Conservation (phyloP, 2,888 invertebrate species). For the Thera britannica region DNA sequence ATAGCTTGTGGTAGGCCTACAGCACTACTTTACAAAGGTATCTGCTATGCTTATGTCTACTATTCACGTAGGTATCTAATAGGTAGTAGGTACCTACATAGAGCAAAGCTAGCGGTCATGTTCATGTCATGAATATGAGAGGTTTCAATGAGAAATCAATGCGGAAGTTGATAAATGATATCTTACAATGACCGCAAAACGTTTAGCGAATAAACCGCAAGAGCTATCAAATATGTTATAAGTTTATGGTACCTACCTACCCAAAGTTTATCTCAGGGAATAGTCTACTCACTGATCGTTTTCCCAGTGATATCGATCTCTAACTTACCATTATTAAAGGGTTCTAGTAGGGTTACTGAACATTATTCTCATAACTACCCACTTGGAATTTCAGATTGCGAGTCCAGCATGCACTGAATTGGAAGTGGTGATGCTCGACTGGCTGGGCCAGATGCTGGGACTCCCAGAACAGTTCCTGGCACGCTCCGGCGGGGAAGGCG, state of each 20-base stretch:
- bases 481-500: conserved; percentile 92
- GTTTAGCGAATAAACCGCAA: not conserved
- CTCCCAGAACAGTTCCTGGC: conserved; percentile 94
- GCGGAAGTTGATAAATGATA: conserved; percentile 14
- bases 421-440: conserved; percentile 97
- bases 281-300: too few species aligned
- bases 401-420: conserved; percentile 98
- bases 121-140: not conserved
- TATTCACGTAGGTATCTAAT: not conserved
- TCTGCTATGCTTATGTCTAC: too few species aligned
- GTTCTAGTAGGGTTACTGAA: not conserved
- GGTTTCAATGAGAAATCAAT: conserved; percentile 16
- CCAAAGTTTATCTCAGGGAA: too few species aligned
- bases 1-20: too few species aligned
- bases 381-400: conserved; percentile 87
- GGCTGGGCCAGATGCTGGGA: conserved; percentile 96
- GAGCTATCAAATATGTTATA: not conserved
- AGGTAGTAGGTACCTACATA: too few species aligned
- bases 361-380: not conserved
- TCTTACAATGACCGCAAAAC: not conserved
- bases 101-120: not conserved
- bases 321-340: too few species aligned
- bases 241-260: too few species aligned
- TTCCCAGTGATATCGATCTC: too few species aligned
- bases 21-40: too few species aligned